A percentile compares a stretch with the other conserved stretches of the same genome.
Conservation (phyloP, 2,888 invertebrate genomes). For the Periphyllus acericola region DNA sequence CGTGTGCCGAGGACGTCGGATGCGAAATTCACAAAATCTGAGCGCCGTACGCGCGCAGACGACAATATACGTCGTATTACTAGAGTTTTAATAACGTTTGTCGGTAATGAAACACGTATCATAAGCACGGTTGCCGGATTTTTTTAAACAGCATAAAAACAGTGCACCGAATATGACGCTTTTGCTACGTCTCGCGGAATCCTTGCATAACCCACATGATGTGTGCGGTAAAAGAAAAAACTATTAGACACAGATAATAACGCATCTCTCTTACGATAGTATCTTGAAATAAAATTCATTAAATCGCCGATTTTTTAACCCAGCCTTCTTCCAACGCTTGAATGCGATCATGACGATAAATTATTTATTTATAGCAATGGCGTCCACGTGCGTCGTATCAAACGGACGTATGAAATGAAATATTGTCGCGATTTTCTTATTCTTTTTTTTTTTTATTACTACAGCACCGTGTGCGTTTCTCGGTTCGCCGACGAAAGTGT, state of each 20-base stretch:
- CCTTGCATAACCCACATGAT: no score
- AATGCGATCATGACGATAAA: no score
- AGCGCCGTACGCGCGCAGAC: no score
- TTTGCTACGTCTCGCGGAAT: no score
- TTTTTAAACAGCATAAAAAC: no score
- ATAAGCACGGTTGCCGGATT: neutral
- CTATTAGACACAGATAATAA: no score
- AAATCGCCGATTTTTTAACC: no score
- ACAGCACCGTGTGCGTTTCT: neutral
- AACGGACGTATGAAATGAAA: neutral
- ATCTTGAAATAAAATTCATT: no score
- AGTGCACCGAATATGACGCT: no score
- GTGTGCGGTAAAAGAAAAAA: no score
- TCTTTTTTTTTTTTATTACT: slow-evolving; percentile 13
- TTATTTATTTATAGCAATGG: neutral
- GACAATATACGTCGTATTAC: neutral
- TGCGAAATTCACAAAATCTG: neutral
- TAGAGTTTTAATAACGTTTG: neutral
- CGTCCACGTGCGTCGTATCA: neutral
- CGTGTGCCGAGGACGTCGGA: neutral
- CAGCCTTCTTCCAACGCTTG: no score
- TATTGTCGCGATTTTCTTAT: neutral
- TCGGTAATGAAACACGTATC: neutral
- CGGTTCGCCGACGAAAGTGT: slow-evolving; percentile 13
- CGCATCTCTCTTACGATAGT: no score